Conservation (phyloP, 2,888 invertebrate genomes). For the Drosophila mayaguana region DNA sequence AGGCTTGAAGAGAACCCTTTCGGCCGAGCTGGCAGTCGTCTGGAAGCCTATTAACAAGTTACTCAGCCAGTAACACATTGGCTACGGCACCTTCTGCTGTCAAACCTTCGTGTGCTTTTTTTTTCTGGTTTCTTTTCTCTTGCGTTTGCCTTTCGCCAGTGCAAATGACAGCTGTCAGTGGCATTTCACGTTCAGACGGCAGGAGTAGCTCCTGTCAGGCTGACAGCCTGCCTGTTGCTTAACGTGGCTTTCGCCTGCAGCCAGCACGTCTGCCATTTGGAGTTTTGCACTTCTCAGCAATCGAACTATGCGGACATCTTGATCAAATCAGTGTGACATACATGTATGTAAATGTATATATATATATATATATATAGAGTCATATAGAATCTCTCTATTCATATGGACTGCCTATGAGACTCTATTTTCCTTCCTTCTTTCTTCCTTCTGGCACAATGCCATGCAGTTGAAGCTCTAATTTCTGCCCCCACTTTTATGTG, state of each 20-base stretch:
- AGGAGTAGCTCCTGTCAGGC: conserved; percentile 52
- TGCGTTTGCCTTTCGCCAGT: conserved; percentile 13
- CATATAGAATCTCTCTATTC: background rate
- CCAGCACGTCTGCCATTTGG: conserved; percentile 21
- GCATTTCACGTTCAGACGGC: conserved; percentile 58
- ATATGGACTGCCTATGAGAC: background rate
- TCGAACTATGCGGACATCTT: conserved; percentile 16
- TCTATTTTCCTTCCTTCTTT: background rate
- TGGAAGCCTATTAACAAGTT: conserved; percentile 46
- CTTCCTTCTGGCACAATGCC: conserved; percentile 38
- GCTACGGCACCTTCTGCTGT: conserved; percentile 35
- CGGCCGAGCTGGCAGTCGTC: conserved; percentile 2
- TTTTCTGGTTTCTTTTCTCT: conserved; percentile 10
- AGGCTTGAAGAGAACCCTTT: conserved; percentile 31
- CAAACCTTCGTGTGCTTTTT: conserved; percentile 10
- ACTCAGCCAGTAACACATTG: conserved; percentile 6
- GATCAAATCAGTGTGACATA: background rate
- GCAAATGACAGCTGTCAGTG: conserved; percentile 76
- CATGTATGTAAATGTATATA: background rate
- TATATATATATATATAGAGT: background rate
- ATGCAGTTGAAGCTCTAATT: conserved; percentile 24
- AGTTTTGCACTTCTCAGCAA: conserved; percentile 4
- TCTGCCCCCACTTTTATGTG: conserved; percentile 18
- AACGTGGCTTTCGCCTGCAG: conserved; percentile 43
- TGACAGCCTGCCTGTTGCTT: conserved; percentile 77